phyloP scores from a whole-genome alignment of 2,888 invertebrate species.

The Pachymerium ferrugineum region DNA sequence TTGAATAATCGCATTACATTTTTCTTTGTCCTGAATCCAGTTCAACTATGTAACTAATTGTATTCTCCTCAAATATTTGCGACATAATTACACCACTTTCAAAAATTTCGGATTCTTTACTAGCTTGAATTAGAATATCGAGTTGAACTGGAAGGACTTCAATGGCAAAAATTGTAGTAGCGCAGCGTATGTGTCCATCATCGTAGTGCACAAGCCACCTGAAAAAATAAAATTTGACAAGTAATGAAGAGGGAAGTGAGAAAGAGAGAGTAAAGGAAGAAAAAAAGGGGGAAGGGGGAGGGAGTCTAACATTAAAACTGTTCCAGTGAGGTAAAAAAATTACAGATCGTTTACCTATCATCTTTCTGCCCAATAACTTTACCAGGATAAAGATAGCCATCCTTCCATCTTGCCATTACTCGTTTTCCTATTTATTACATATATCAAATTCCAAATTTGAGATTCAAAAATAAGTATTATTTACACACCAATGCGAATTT shows the following conservation, averaged over 20 bases:
- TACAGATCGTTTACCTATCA: neutral
- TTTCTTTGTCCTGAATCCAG: conserved; percentile 61
- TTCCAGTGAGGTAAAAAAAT: neutral
- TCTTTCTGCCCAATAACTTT: conserved; percentile 53
- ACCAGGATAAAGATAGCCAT: conserved; percentile 63
- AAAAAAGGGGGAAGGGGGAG: too few species aligned
- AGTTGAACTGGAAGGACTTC: neutral
- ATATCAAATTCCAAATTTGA: neutral
- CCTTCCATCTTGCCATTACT: conserved; percentile 63
- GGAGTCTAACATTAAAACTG: neutral
- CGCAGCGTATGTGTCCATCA: neutral
- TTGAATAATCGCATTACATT: conserved; percentile 57
- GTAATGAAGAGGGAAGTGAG: too few species aligned
- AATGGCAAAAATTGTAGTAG: neutral
- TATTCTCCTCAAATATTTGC: conserved; percentile 43
- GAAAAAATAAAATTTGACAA: too few species aligned
- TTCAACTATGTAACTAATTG: conserved; percentile 57
- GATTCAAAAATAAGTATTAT: neutral
- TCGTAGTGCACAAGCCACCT: conserved; percentile 8
- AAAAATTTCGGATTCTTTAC: neutral
- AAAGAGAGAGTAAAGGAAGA: too few species aligned
- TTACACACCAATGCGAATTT: neutral
- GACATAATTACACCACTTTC: neutral
- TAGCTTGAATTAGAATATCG: neutral
- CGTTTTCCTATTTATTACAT: neutral